Base-by-base conservation (phyloP, 2,797 vertebrate species). In the Malacoctenus gilli region DNA sequence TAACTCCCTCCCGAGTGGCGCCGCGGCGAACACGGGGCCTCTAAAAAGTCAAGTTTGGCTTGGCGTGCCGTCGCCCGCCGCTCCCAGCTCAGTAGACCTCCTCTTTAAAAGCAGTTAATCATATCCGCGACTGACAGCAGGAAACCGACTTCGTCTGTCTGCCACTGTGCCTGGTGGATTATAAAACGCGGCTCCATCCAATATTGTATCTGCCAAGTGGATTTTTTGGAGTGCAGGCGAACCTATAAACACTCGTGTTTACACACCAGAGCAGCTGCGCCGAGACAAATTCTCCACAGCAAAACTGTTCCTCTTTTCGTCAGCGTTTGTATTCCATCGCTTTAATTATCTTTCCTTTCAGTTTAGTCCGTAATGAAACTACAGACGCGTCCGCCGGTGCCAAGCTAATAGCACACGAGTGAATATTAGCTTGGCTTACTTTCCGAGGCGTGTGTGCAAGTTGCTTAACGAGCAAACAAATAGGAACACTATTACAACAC, bases 121-220 rank as follows among this genome's bases (percentile, higher is more conserved):
- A 72, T 65, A 70, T 78, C 50, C 65, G 42, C 43, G 60, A 67
- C 47, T 21, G 46, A 68, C 72, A 58, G 54, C 65, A 59, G 75
- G 57, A 85, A 66, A 62, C 59, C 64, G 9, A 58, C 52, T 35
- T 38, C 19, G 60, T 57, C 59, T 58, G 62, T 68, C 84, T 84
- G 72, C 74, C 71, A 62, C 66, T 64, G 75, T 55, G 72, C 61
- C 53, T 66, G 25, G 57, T 53, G 72, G 72, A 72, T 82, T 78
- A 66, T 69, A 70, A 71, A 80, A 77, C 44, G 59, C 70, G 37
- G 68, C 66, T 65, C 40, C 59, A 65, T 63, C 74, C 75, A 72
- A 64, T 43, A 44, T 58, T 63, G 64, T 25, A 56, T 77, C 67
- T 74, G 83, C 80, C 80, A 83, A 85, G 67, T 70, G 64, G 72